Base-by-base conservation (phyloP, 23 tunicate species). In the Styela clava region DNA sequence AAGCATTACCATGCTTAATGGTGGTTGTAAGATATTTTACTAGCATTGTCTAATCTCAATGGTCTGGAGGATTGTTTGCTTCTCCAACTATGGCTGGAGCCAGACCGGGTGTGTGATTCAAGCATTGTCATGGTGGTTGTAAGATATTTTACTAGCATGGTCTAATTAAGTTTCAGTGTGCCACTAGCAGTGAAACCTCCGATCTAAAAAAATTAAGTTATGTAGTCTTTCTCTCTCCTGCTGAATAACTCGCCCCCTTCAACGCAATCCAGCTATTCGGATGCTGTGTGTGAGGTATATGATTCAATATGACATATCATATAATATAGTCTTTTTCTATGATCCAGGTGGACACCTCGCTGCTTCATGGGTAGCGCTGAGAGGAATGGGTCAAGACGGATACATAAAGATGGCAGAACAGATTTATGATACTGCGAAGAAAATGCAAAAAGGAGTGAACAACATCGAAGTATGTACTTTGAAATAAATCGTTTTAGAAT, bases 11-110 rank as follows among this genome's bases (percentile, higher is more conserved):
- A 61, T 0, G 0, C 0, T n/a, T n/a, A n/a, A n/a, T n/a, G n/a
- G n/a, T n/a, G n/a, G n/a, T n/a, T n/a, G n/a, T n/a, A n/a, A n/a
- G n/a, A n/a, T n/a, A n/a, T n/a, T n/a, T n/a, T n/a, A n/a, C n/a
- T n/a, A n/a, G n/a, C 78, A 84, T 87, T 35, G 89, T 89, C 2
- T 87, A 81, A 56, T 84, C 93, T 2, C 80, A 83, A 12, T 93
- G 93, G 93, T 84, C 98, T 0, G 98, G 98, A 33, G 98, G 98
- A 33, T 78, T 93, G 27, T 93, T 87, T 85, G 98, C 87, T 62
- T 93, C 98, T 61, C 98, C 98, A 9, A 87, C 98, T 56, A 93
- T 93, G 98, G 98, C 98, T 61, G 98, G 98, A 9, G 80, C 98
- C 21, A 44, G 98, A 2, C 98, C 98, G 68, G 98, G 97, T 91